phyloP scores from a whole-genome alignment of 2,888 invertebrate genomes.

The Anodontia alba region DNA sequence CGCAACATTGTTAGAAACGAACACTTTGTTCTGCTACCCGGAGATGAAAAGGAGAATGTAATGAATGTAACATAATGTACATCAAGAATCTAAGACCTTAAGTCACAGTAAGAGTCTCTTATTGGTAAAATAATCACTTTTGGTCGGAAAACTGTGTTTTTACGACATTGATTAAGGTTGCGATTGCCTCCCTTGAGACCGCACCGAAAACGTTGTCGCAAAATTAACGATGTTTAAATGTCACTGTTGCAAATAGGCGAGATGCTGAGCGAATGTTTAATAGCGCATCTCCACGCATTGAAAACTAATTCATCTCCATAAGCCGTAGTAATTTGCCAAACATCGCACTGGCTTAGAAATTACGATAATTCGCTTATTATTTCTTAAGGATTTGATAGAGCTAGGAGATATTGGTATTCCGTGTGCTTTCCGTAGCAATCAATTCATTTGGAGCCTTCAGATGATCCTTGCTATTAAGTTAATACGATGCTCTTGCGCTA shows the following conservation, averaged over 20 bases:
- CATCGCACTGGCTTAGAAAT: slow-evolving; percentile 52
- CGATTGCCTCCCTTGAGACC: slow-evolving; percentile 12
- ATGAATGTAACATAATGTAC: too few species aligned
- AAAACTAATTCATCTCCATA: slow-evolving; percentile 39
- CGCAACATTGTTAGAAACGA: too few species aligned
- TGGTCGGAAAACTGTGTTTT: background rate
- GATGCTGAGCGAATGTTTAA: slow-evolving; percentile 41
- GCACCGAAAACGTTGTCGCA: slow-evolving; percentile 12
- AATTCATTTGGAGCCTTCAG: slow-evolving; percentile 20
- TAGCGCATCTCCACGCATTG: slow-evolving; percentile 42
- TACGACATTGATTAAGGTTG: slow-evolving; percentile 24
- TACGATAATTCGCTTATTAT: slow-evolving; percentile 62
- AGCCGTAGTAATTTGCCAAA: slow-evolving; percentile 53
- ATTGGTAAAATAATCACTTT: slow-evolving; percentile 31
- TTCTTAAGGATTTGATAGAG: slow-evolving; percentile 51
- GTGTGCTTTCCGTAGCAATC: slow-evolving; percentile 11
- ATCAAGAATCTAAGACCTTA: too few species aligned
- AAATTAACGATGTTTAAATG: slow-evolving; percentile 47
- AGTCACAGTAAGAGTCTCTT: too few species aligned
- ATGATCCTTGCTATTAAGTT: slow-evolving; percentile 59
- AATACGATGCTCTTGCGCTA: slow-evolving; percentile 47
- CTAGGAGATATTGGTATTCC: slow-evolving; percentile 57
- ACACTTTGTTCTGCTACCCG: too few species aligned
- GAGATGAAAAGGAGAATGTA: too few species aligned
- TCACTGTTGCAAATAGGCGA: slow-evolving; percentile 47